Percentiles rank a stretch among this genome's conserved stretches.
These are phyloP conservation scores for Silvanus unidentatus DNA, from an alignment of 2,888 invertebrate species.

Conservation along the genomic window DNA sequence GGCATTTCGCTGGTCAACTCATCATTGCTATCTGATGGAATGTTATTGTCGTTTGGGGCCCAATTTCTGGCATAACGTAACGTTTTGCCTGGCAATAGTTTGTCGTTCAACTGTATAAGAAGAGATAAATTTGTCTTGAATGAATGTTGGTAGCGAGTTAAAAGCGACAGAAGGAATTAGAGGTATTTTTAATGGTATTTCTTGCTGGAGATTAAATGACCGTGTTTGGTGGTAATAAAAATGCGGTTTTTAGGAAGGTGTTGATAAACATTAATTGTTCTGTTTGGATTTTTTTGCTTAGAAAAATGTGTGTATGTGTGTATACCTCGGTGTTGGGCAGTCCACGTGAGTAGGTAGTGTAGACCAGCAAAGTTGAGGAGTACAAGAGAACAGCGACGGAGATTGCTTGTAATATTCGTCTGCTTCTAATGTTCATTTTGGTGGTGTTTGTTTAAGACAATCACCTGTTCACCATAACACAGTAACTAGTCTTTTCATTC, in stretches of 20 bases:
- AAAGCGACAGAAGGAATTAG: not conserved
- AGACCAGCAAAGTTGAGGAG: constrained; percentile 40
- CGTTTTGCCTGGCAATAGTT: constrained; percentile 32
- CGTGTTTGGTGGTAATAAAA: constrained; percentile 4
- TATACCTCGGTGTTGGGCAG: no score
- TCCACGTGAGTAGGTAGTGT: constrained; percentile 40
- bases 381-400: constrained; percentile 36
- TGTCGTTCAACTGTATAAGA: constrained; percentile 11
- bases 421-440: constrained; percentile 39
- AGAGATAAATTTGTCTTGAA: constrained; percentile 3
- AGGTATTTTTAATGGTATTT: constrained; percentile 1
- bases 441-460: constrained; percentile 16
- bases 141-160: not conserved
- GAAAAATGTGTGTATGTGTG: no score
- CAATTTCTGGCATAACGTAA: constrained; percentile 29
- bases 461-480: constrained; percentile 35
- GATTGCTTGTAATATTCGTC: constrained; percentile 40
- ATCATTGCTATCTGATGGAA: constrained; percentile 16
- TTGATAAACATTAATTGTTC: no score
- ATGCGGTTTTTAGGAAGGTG: no score
- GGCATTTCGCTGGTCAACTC: constrained; percentile 27
- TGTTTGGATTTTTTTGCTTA: no score
- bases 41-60: constrained; percentile 22
- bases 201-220: not conserved
- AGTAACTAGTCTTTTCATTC: constrained; percentile 21